Evolutionary conservation across 2,797 vertebrate species (phyloP).

Genomic region (Coccyzus lansbergi): DNA sequence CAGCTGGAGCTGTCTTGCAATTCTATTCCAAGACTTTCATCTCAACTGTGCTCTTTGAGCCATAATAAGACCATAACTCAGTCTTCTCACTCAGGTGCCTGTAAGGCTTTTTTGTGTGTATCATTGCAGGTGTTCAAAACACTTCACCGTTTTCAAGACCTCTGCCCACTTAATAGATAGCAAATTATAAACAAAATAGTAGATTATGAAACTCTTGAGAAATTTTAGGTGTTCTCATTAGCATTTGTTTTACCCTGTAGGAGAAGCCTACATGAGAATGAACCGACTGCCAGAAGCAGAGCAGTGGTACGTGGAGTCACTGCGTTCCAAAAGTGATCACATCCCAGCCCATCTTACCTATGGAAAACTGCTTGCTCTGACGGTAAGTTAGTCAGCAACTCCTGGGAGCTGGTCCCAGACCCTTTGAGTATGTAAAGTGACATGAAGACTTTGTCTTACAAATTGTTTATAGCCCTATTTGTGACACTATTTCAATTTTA

Average conservation of each 20-base stretch:
- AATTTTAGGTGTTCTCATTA: not conserved
- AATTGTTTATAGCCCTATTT: not conserved
- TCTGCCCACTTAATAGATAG: not conserved
- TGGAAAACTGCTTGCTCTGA: slow-evolving; percentile 92
- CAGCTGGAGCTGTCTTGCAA: not conserved
- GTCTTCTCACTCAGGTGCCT: not conserved
- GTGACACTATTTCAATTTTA: not conserved
- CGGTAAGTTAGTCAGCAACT: slow-evolving; percentile 79
- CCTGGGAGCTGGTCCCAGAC: not conserved
- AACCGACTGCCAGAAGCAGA: slow-evolving; percentile 91
- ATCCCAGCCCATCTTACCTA: slow-evolving; percentile 99
- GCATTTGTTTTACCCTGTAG: slow-evolving; percentile 70
- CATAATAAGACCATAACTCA: not conserved
- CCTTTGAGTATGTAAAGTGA: not conserved
- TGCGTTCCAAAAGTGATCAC: slow-evolving; percentile 94
- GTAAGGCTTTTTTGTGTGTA: not conserved
- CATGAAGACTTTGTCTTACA: not conserved
- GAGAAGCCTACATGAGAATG: slow-evolving; percentile 95
- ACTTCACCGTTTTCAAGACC: not conserved
- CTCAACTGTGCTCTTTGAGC: not conserved
- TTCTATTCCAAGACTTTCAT: not conserved
- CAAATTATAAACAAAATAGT: not conserved
- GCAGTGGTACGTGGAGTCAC: slow-evolving; percentile 93
- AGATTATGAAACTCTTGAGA: not conserved
- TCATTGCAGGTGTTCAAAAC: not conserved